Conservation (phyloP, 2,888 invertebrate genomes). For the Crematogaster levior region DNA sequence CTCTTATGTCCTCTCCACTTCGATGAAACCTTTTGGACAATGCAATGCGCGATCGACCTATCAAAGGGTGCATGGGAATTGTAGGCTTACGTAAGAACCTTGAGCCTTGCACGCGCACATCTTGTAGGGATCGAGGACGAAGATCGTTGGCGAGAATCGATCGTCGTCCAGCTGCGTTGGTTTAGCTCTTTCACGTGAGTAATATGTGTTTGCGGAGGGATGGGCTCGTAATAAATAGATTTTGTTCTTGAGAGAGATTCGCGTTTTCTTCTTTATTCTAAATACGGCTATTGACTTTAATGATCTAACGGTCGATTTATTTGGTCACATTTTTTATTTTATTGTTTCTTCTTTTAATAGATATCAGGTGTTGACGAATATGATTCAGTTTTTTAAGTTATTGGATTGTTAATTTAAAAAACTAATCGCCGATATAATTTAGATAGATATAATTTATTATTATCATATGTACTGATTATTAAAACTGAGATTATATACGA, state of each 20-base stretch:
- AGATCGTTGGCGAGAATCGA: slow-evolving; percentile 62
- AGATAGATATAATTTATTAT: slow-evolving; percentile 17
- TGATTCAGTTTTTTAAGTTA: background rate
- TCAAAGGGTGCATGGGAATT: slow-evolving; percentile 74
- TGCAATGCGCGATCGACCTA: slow-evolving; percentile 69
- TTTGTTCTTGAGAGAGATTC: slow-evolving; percentile 6
- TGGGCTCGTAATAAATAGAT: background rate
- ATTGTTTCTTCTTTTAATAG: background rate
- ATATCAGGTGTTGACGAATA: background rate
- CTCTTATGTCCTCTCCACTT: slow-evolving; percentile 50
- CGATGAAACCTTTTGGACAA: slow-evolving; percentile 68
- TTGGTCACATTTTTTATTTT: background rate
- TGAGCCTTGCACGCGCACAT: slow-evolving; percentile 55
- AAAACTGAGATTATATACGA: background rate
- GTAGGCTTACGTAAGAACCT: slow-evolving; percentile 50
- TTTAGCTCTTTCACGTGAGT: slow-evolving; percentile 20
- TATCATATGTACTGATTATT: background rate
- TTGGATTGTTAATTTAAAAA: background rate
- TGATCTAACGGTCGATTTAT: background rate
- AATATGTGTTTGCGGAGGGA: slow-evolving; percentile 27
- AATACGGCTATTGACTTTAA: background rate
- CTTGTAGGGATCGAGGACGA: slow-evolving; percentile 55
- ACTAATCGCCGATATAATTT: background rate
- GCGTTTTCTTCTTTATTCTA: background rate
- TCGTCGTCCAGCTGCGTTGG: slow-evolving; percentile 65